Evolutionary conservation across 2,113 vertebrate genomes (phyloP), one percentile per base, ranked within the genome.

Genomic region (Mionectes macconnelli): DNA sequence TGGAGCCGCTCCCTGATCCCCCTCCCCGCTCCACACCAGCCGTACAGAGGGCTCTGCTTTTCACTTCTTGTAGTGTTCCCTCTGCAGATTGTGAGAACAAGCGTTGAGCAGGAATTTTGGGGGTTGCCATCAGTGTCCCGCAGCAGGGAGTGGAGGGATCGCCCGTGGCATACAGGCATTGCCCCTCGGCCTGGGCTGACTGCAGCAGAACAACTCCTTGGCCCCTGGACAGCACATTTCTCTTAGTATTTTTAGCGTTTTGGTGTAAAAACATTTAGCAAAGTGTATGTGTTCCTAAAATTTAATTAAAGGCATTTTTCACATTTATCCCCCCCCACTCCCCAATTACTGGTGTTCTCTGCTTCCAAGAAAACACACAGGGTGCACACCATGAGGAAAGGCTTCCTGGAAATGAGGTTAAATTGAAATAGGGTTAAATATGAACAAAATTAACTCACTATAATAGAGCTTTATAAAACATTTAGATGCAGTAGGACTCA

Each of bases 221-320:
- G 28, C 37, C 45, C n/a, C 40, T 44, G 39, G 9, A n/a, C 25
- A 53, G 35, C 0, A 0, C 27, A 12, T 5, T 27, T 27, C 22
- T 20, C 16, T 19, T 28, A 23, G 1, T 9, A 13, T 20, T 17
- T n/a, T 8, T 4, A 49, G 31, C 0, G 0, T 5, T 44, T 56
- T 28, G 40, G 8, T 52, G 39, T 9, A 23, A 50, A 21, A 50
- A 16, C 33, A 15, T 33, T 49, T 44, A 72, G 33, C 28, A 28
- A 49, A 79, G 14, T 1, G 1, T 57, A 5, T 30, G 2, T 19
- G 6, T 27, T 28, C 45, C 13, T 19, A 37, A 66, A 66, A 19
- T 50, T 5, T 37, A 40, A 45, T 27, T 39, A 18, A 47, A 33
- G 27, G 56, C 0, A 4, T 57, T 18, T 13, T 17, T 17, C 27